Percentiles rank a stretch among this genome's conserved stretches.
phyloP scores from a whole-genome alignment of 2,888 invertebrate species.

The Trachelus tabidus region DNA sequence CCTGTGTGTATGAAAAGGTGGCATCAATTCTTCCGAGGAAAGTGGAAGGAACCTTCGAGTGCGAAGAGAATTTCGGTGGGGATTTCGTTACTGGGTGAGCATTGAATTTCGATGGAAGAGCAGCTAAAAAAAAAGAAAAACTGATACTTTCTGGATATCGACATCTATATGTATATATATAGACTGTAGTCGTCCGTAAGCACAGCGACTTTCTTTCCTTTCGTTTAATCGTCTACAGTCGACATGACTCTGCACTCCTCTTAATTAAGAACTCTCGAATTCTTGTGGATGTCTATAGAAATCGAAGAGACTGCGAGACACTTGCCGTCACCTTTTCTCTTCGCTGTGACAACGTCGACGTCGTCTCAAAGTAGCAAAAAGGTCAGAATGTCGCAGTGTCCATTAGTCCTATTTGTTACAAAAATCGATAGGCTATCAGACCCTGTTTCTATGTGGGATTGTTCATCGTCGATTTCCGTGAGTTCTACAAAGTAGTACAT shows the following conservation, averaged over 20 bases:
- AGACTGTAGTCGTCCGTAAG: not conserved
- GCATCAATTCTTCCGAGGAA: not conserved
- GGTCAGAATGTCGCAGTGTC: not conserved
- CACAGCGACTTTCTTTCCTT: not conserved
- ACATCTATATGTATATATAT: not conserved
- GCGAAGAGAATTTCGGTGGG: not conserved
- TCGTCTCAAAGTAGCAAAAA: constrained; percentile 5
- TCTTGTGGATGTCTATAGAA: constrained; percentile 13
- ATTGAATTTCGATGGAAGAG: not conserved
- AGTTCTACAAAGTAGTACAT: not conserved
- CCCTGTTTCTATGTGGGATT: not conserved
- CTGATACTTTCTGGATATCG: not conserved
- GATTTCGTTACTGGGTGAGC: not conserved
- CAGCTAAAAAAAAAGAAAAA: not conserved
- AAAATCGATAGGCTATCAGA: not conserved
- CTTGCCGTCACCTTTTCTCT: not conserved
- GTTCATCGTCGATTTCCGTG: not conserved
- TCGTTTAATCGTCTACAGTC: not conserved
- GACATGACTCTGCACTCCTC: constrained; percentile 49
- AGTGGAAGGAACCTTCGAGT: not conserved
- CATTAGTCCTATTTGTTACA: not conserved
- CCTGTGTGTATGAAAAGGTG: not conserved
- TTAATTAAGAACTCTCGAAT: constrained; percentile 45
- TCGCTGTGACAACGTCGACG: constrained; percentile 6
- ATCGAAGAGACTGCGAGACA: not conserved